Percentiles rank a stretch among this genome's conserved stretches.
Evolutionary conservation across 2,113 vertebrate species (phyloP).

Genomic region (Tragulus kanchil): DNA sequence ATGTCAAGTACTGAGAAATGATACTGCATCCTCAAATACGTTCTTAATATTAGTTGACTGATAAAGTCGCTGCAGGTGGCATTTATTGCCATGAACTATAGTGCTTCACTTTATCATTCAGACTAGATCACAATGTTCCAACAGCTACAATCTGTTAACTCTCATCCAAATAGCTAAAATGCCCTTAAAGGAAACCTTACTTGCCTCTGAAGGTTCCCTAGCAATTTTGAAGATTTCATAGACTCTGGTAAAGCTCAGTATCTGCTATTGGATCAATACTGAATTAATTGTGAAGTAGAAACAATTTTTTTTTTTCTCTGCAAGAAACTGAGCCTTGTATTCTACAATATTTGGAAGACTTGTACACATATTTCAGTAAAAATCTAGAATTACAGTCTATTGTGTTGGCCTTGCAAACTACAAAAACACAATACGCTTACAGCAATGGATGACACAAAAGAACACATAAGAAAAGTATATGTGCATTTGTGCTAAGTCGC

Average conservation of each 20-base stretch:
- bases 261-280: slow-evolving; percentile 67
- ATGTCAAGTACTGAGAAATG: slow-evolving; percentile 77
- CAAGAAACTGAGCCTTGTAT: neutral
- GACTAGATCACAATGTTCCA: slow-evolving; percentile 80
- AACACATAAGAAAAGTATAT: neutral
- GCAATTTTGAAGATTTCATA: slow-evolving; percentile 78
- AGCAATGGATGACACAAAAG: neutral
- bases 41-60: slow-evolving; percentile 78
- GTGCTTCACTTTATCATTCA: slow-evolving; percentile 79
- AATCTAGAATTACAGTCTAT: neutral
- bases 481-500: accelerated
- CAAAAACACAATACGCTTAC: neutral
- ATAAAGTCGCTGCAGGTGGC: slow-evolving; percentile 78
- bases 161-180: slow-evolving; percentile 78
- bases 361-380: neutral
- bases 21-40: slow-evolving; percentile 71
- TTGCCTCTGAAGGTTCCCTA: slow-evolving; percentile 76
- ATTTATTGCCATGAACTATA: slow-evolving; percentile 80
- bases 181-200: slow-evolving; percentile 82
- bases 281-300: slow-evolving; percentile 71
- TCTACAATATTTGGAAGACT: neutral
- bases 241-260: slow-evolving; percentile 77
- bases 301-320: neutral
- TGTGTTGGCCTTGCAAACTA: neutral
- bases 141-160: slow-evolving; percentile 81